Evolutionary conservation across 1,140 invertebrate genomes (phyloP).

Genomic region (Phthorimaea operculella): DNA sequence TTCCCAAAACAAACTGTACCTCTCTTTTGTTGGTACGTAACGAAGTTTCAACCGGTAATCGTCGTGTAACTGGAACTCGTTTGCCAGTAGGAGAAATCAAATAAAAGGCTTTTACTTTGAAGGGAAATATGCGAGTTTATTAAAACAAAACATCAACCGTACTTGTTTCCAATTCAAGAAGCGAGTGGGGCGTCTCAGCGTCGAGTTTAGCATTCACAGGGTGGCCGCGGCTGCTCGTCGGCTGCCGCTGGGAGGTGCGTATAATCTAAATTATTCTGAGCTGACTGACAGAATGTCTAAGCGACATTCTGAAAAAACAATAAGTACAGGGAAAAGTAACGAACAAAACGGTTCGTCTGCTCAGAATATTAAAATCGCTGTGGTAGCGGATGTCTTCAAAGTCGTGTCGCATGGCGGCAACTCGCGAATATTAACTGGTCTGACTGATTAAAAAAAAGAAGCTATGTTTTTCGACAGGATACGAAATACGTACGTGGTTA

Average conservation of each 20-base stretch:
- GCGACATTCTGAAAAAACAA: slow-evolving; percentile 45
- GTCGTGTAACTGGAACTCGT: slow-evolving; percentile 34
- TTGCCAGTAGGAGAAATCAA: slow-evolving; percentile 45
- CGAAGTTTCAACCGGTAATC: slow-evolving; percentile 27
- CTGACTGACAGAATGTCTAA: slow-evolving; percentile 60
- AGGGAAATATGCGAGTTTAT: slow-evolving; percentile 55
- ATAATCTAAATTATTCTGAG: slow-evolving; percentile 60
- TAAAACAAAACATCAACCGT: slow-evolving; percentile 52
- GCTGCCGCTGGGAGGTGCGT: slow-evolving; percentile 44
- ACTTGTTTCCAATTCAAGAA: slow-evolving; percentile 52
- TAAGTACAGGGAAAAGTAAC: slow-evolving; percentile 39
- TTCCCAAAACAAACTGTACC: slow-evolving; percentile 16
- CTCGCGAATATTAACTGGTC: slow-evolving; percentile 50
- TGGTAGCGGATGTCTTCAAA: slow-evolving; percentile 19
- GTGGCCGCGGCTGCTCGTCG: slow-evolving; percentile 15
- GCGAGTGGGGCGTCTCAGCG: slow-evolving; percentile 29
- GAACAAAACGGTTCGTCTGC: slow-evolving; percentile 44
- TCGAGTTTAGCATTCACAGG: slow-evolving; percentile 36
- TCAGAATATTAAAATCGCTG: slow-evolving; percentile 52
- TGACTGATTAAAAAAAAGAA: slow-evolving; percentile 53
- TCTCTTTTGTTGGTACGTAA: slow-evolving; percentile 9
- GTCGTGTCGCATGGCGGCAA: slow-evolving; percentile 24
- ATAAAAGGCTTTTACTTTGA: slow-evolving; percentile 48
- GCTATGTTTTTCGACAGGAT: slow-evolving; percentile 52
- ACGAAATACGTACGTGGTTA: slow-evolving; percentile 48